Evolutionary conservation across 1,140 invertebrate genomes (phyloP), one percentile per base, ranked within the genome.

Genomic region (Agrilus planipennis): DNA sequence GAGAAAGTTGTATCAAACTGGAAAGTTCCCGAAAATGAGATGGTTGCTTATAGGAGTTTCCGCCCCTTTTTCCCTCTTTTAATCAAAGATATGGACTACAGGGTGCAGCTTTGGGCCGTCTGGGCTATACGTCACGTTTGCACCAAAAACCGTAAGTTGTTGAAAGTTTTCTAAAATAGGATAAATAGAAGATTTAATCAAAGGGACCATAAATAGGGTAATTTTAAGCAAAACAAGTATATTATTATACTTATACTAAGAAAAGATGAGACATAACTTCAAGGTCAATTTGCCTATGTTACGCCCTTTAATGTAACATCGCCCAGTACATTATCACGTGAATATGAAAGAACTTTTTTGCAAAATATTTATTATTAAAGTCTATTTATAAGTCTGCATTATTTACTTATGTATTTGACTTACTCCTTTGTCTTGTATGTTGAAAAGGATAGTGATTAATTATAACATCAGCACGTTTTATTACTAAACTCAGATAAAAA

Each of bases 71-170:
- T 84, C 46, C 75, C 80, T 2, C 58, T 87, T 18, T 57, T 87
- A 18, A 55, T 60, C 21, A 72, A 71, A 41, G 60, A 65, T 14
- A 70, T 76, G 39, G 70, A 74, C 40, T 69, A 73, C 53, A 72
- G 79, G 31, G 81, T 85, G 25, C 83, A 85, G 53, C 57, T 87
- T 14, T 88, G 84, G 84, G 82, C 83, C 20, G 73, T 84, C 6
- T 88, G 84, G 84, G 84, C 84, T 0, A 80, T 87, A 48, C 79
- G 84, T 56, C 84, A 88, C 60, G 84, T 88, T 23, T 84, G 81
- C 55, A 77, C 76, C 6, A 84, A 82, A 61, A 85, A 85, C 63
- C 72, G 79, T 81, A 63, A 70, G 70, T 65, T 36, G 23, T 41
- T 27, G 29, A 31, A 11, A 31, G 12, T 31, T 15, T 17, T 22